Conservation (phyloP, 2,113 vertebrate species). For the Martes martes region DNA sequence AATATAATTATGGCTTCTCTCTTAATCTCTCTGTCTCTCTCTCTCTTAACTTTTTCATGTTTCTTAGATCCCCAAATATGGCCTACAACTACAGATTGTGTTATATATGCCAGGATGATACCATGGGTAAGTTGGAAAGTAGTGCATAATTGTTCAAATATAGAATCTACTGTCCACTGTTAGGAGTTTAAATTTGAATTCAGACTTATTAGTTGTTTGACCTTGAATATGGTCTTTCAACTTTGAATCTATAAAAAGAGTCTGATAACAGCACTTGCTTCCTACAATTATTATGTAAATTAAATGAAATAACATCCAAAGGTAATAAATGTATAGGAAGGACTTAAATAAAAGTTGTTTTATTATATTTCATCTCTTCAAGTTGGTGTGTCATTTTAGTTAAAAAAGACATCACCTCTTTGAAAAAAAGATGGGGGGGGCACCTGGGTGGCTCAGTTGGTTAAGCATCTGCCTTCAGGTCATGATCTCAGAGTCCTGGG, state of each 20-base stretch:
- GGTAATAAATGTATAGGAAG: neutral
- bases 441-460: neutral
- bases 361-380: neutral
- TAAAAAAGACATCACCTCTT: neutral
- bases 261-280: neutral
- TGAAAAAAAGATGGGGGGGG: neutral
- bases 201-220: neutral
- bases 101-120: neutral
- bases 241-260: neutral
- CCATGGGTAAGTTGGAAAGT: neutral
- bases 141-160: neutral
- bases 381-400: neutral
- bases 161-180: neutral
- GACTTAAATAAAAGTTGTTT: neutral
- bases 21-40: neutral
- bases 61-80: neutral
- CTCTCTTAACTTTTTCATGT: neutral
- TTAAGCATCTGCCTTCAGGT: neutral
- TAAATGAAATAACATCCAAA: neutral
- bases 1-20: neutral
- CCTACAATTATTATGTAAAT: neutral
- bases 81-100: neutral
- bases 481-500: neutral
- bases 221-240: neutral
- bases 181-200: neutral